These are phyloP conservation scores for Diarsia dahlii DNA, from an alignment of 2,888 invertebrate genomes.

Conservation along the genomic window DNA sequence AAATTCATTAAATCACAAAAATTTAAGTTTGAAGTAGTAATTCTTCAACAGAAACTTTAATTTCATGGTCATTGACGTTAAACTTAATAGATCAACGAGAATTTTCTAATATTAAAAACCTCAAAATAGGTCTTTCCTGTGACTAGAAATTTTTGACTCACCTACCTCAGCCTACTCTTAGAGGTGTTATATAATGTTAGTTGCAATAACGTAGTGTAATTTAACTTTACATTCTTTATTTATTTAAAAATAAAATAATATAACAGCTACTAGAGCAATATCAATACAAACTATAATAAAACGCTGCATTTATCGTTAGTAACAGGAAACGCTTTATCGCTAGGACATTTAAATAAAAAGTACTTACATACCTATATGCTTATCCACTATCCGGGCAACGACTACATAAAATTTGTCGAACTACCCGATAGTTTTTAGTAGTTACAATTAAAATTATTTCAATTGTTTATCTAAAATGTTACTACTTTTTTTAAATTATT, in stretches of 20 bases:
- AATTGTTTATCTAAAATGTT: neutral
- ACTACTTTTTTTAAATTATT: neutral
- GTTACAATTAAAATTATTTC: neutral
- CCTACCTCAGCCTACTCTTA: neutral
- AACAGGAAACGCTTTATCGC: constrained; percentile 69
- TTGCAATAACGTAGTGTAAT: neutral
- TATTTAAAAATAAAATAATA: constrained; percentile 22
- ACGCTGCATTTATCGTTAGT: constrained; percentile 56
- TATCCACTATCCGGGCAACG: constrained; percentile 57
- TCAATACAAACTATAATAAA: constrained; percentile 50
- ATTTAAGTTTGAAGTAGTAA: neutral
- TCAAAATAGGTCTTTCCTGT: neutral
- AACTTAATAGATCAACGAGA: neutral
- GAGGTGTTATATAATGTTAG: neutral
- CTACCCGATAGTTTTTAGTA: constrained; percentile 21
- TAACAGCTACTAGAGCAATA: constrained; percentile 3
- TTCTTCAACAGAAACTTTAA: neutral
- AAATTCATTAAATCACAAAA: neutral
- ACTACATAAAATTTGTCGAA: constrained; percentile 53
- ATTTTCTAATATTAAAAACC: neutral
- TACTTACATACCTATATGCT: too few species aligned
- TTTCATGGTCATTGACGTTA: neutral
- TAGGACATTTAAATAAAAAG: constrained; percentile 53
- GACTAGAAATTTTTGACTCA: neutral
- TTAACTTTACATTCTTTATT: neutral